These are phyloP conservation scores for Papilio xuthus DNA, from an alignment of 1,140 invertebrate genomes.

Conservation along the genomic window DNA sequence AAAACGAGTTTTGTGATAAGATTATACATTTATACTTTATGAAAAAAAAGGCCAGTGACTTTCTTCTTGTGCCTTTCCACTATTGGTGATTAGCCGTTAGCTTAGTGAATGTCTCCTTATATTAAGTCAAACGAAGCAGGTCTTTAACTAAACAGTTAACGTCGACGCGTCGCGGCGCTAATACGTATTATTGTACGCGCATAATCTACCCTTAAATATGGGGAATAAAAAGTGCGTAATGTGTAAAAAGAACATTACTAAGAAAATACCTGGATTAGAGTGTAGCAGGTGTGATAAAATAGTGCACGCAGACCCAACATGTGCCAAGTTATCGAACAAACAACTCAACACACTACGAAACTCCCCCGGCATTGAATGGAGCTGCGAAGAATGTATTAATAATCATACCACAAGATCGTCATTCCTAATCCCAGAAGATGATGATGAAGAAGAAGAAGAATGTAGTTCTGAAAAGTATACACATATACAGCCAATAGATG, in stretches of 20 bases:
- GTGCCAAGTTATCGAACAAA: constrained; percentile 45
- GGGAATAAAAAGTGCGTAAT: constrained; percentile 35
- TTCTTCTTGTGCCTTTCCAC: no score
- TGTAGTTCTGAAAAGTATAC: neutral
- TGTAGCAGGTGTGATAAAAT: constrained; percentile 45
- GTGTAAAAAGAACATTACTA: constrained; percentile 44
- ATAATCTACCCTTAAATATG: constrained; percentile 26
- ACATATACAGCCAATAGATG: constrained; percentile 17
- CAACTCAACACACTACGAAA: constrained; percentile 45
- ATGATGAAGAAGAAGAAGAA: constrained; percentile 42
- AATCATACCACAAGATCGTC: constrained; percentile 37
- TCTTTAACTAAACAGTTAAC: neutral
- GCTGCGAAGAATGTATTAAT: no score
- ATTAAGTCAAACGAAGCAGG: no score
- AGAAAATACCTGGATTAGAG: constrained; percentile 42
- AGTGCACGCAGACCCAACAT: constrained; percentile 41
- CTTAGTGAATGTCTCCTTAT: no score
- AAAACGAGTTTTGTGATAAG: no score
- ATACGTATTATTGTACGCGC: neutral
- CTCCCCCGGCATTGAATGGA: constrained; percentile 47
- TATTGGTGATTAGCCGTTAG: no score
- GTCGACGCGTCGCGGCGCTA: neutral
- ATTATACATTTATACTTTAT: no score
- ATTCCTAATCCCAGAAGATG: constrained; percentile 46
- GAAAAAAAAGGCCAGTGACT: no score